Evolutionary conservation across 2,888 invertebrate species (phyloP).

Genomic region (Mythimna ferrago): DNA sequence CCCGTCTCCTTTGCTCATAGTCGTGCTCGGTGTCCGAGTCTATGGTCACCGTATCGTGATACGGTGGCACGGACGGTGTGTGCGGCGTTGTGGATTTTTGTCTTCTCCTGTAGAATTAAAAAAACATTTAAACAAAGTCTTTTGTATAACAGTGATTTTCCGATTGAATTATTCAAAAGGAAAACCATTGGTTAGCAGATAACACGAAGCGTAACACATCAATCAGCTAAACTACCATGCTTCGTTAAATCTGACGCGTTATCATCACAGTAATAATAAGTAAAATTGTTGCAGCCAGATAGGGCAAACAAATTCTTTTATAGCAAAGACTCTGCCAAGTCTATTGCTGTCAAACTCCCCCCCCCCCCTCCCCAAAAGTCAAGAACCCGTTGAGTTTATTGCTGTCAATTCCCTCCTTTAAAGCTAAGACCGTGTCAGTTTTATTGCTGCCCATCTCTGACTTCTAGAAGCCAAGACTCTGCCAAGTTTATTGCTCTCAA

Average conservation of each 20-base stretch:
- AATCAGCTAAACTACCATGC: constrained; percentile 37
- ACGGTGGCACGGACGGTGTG: constrained; percentile 92
- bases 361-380: too few species aligned
- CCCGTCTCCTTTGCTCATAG: constrained; percentile 80
- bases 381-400: too few species aligned
- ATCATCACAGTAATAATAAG: too few species aligned
- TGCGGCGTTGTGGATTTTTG: constrained; percentile 92
- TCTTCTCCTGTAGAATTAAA: constrained; percentile 73
- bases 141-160: neutral
- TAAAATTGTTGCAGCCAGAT: too few species aligned
- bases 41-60: constrained; percentile 88
- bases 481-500: too few species aligned
- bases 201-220: constrained; percentile 21
- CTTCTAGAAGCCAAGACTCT: too few species aligned
- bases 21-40: constrained; percentile 86
- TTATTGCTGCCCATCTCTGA: too few species aligned
- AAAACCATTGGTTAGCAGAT: neutral
- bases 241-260: neutral
- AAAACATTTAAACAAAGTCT: neutral
- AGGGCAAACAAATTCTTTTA: too few species aligned
- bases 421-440: too few species aligned
- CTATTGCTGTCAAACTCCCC: too few species aligned
- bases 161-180: neutral
- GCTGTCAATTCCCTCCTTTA: too few species aligned
- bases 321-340: too few species aligned